Evolutionary conservation across 2,888 invertebrate genomes (phyloP).

Genomic region (Cerceris rybyensis): DNA sequence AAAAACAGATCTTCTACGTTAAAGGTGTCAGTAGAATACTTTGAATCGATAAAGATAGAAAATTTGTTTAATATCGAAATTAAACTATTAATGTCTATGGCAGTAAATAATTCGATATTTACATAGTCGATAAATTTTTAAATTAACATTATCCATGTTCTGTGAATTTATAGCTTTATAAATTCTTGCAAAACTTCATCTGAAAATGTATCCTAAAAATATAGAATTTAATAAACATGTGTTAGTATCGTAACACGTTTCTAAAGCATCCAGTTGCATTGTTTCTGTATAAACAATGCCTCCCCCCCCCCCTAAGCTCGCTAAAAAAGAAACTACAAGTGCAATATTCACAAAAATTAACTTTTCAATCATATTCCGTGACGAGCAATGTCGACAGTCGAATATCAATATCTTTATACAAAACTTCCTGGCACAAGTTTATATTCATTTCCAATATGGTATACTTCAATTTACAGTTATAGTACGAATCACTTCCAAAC

Average conservation of each 20-base stretch:
- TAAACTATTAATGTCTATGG: conserved; percentile 65
- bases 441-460: conserved; percentile 35
- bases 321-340: conserved; percentile 19
- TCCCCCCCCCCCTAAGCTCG: conserved; percentile 41
- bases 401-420: background rate
- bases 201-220: conserved; percentile 20
- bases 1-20: conserved; percentile 38
- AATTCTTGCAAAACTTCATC: conserved; percentile 12
- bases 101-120: conserved; percentile 74
- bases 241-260: conserved; percentile 11
- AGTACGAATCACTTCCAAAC: conserved; percentile 8
- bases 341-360: conserved; percentile 33
- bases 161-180: conserved; percentile 26
- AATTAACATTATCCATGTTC: conserved; percentile 25
- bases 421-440: conserved; percentile 2
- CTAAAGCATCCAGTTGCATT: conserved; percentile 21
- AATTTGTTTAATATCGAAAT: conserved; percentile 43
- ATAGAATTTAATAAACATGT: conserved; percentile 28
- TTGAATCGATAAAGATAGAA: conserved; percentile 59
- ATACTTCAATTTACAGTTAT: conserved; percentile 4
- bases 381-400: background rate
- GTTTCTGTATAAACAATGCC: conserved; percentile 19
- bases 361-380: conserved; percentile 13
- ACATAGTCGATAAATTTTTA: conserved; percentile 66
- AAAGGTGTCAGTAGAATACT: conserved; percentile 66